Conservation (phyloP, 2,113 vertebrate genomes). For the Callospermophilus lateralis region DNA sequence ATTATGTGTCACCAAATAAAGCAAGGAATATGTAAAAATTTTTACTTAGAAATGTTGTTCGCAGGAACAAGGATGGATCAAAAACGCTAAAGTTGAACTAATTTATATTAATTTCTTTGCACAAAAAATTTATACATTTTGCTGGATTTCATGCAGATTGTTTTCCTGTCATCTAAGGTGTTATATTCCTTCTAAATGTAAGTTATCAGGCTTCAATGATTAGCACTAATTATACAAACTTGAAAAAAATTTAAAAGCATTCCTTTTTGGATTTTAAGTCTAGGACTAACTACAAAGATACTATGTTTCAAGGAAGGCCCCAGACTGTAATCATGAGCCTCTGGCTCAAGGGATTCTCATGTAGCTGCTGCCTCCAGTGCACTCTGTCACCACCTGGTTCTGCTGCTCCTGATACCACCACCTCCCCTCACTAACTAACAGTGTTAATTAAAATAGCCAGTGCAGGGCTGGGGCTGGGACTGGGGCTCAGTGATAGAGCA, state of each 20-base stretch:
- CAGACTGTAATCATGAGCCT: background rate
- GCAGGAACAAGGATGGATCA: background rate
- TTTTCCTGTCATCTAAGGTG: background rate
- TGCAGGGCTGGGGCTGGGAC: no score
- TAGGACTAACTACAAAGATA: background rate
- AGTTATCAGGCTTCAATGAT: background rate
- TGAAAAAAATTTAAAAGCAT: background rate
- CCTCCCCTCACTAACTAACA: no score
- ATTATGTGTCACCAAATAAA: background rate
- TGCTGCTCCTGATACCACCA: background rate
- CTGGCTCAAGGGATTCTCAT: background rate
- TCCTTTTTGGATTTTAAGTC: background rate
- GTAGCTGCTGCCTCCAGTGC: no score
- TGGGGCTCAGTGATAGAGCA: no score
- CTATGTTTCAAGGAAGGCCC: background rate
- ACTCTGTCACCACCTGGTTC: background rate
- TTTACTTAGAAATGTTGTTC: background rate
- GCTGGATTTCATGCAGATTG: background rate
- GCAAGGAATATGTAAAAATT: background rate
- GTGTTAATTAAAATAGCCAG: background rate
- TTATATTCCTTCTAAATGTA: background rate
- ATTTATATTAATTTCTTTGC: background rate
- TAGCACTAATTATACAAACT: background rate
- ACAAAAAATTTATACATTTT: background rate
- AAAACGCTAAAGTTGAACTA: background rate